These are phyloP conservation scores for Lithophane semibrunnea DNA, from an alignment of 2,888 invertebrate species.

Conservation along the genomic window DNA sequence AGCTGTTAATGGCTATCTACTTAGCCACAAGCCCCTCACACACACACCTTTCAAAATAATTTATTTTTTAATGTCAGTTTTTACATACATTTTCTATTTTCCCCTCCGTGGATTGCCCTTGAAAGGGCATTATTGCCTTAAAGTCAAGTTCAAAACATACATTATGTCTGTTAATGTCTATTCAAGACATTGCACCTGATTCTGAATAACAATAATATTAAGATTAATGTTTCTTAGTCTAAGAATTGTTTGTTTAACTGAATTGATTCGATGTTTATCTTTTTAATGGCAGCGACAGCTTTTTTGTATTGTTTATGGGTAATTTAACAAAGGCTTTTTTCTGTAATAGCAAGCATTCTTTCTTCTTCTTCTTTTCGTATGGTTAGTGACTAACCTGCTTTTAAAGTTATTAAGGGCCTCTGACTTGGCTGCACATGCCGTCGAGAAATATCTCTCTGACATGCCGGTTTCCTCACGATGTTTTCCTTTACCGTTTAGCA, in stretches of 20 bases:
- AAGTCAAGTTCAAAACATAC: conserved; percentile 27
- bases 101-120: conserved; percentile 10
- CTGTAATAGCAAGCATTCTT: not conserved
- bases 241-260: conserved; percentile 10
- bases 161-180: conserved; percentile 37
- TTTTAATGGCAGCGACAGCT: conserved; percentile 4
- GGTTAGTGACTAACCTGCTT: too few species aligned
- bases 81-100: not conserved
- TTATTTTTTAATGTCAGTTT: not conserved
- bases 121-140: not conserved
- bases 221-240: conserved; percentile 39
- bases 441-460: too few species aligned
- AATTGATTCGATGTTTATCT: conserved; percentile 23
- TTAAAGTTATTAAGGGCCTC: too few species aligned
- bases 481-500: too few species aligned
- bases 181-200: conserved; percentile 45
- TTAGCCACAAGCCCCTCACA: too few species aligned
- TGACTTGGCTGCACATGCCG: too few species aligned
- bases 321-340: not conserved
- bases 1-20: too few species aligned
- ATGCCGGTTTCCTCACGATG: too few species aligned
- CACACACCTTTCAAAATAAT: not conserved
- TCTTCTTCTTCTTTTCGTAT: too few species aligned
- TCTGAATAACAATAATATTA: conserved; percentile 38
- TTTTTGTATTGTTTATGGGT: not conserved